These are phyloP conservation scores for Drosophila sucinea DNA, from an alignment of 1,140 invertebrate species.

Conservation along the genomic window DNA sequence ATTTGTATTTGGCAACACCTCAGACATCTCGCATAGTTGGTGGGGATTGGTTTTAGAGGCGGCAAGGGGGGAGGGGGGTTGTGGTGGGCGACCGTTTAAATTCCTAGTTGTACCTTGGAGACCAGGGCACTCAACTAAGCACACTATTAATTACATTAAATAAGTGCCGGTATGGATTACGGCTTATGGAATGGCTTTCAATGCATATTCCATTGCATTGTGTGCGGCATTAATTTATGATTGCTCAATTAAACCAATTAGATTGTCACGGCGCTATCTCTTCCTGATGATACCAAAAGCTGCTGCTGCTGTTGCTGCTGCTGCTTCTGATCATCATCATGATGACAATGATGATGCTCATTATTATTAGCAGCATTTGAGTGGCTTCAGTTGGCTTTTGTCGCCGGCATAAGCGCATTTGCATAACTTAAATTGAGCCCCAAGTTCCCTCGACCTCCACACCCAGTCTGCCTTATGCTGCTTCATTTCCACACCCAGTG, in stretches of 20 bases:
- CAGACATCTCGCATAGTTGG: slow-evolving; percentile 24
- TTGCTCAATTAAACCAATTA: slow-evolving; percentile 78
- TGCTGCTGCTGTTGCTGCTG: not conserved
- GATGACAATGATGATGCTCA: slow-evolving; percentile 34
- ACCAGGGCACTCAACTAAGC: not conserved
- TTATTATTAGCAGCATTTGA: slow-evolving; percentile 53
- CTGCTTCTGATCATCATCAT: slow-evolving; percentile 8
- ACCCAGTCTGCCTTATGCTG: not conserved
- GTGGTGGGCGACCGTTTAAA: slow-evolving; percentile 7
- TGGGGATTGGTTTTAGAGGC: not conserved
- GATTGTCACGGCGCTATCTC: slow-evolving; percentile 33
- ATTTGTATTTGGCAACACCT: slow-evolving; percentile 60
- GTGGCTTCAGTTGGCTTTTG: slow-evolving; percentile 55
- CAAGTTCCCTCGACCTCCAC: slow-evolving; percentile 14
- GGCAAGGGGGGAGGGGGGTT: not conserved
- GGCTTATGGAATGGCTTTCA: slow-evolving; percentile 41
- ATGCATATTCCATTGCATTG: slow-evolving; percentile 49
- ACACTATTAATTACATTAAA: slow-evolving; percentile 44
- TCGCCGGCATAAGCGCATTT: slow-evolving; percentile 68
- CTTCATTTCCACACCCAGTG: not conserved
- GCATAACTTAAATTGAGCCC: slow-evolving; percentile 64
- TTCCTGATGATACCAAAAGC: slow-evolving; percentile 10
- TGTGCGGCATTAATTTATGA: slow-evolving; percentile 69
- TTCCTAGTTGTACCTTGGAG: slow-evolving; percentile 8
- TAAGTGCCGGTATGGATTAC: slow-evolving; percentile 58